Conservation (phyloP, 2,113 vertebrate species). For the Centropus bengalensis region DNA sequence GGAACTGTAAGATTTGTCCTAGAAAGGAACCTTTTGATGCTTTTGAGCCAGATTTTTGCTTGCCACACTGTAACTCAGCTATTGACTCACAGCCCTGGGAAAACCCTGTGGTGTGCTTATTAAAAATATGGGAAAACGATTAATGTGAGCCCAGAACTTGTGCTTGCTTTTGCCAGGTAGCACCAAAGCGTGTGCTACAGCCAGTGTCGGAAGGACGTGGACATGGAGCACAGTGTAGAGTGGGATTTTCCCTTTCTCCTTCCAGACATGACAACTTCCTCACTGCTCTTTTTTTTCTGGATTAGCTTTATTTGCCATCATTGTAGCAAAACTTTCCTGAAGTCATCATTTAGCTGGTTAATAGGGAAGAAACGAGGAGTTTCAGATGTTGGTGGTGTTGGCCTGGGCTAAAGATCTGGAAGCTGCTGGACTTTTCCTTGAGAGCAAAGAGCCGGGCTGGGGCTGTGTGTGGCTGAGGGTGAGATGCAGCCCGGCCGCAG, state of each 20-base stretch:
- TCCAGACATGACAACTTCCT: background rate
- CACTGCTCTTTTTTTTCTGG: background rate
- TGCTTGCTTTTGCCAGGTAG: background rate
- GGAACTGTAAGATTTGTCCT: background rate
- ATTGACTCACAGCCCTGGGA: background rate
- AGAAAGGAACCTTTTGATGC: background rate
- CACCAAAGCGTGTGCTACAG: fast-evolving
- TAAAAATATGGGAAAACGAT: background rate
- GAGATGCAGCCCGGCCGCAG: background rate
- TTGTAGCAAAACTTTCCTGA: background rate
- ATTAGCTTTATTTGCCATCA: background rate
- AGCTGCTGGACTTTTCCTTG: background rate
- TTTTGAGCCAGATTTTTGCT: background rate
- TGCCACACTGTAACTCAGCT: background rate
- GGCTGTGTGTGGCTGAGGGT: background rate
- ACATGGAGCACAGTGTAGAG: background rate
- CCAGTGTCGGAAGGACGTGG: background rate
- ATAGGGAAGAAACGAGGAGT: background rate
- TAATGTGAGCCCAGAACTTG: background rate
- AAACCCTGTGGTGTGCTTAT: background rate
- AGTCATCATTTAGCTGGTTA: background rate
- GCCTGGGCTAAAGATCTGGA: background rate
- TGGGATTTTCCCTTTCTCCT: background rate
- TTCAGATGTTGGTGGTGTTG: background rate
- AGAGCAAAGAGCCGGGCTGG: background rate